Percentiles rank a stretch among this genome's conserved stretches.
These are phyloP conservation scores for Brachypodius melanocephalos DNA, from an alignment of 2,113 vertebrate species.

Conservation along the genomic window DNA sequence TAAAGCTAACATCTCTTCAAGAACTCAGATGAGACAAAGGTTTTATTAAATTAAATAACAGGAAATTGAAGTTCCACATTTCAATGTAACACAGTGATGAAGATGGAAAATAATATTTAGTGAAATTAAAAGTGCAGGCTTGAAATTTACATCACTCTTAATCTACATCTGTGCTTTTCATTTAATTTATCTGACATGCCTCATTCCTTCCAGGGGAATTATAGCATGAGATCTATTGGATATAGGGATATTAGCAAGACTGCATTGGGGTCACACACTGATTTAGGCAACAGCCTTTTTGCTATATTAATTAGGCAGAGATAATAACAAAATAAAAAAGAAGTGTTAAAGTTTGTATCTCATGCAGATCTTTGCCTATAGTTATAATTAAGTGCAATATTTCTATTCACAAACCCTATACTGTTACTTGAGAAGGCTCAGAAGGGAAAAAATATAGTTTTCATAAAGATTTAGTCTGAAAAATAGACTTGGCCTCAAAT, in stretches of 20 bases:
- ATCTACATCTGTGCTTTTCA: slow-evolving; percentile 57
- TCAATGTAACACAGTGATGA: slow-evolving; percentile 61
- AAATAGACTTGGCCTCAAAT: background rate
- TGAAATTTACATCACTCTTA: slow-evolving; percentile 64
- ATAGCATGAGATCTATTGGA: slow-evolving; percentile 21
- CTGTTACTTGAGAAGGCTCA: background rate
- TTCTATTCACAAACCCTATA: background rate
- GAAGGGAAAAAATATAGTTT: background rate
- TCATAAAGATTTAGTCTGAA: background rate
- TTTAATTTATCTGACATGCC: slow-evolving; percentile 62
- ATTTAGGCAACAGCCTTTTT: slow-evolving; percentile 15
- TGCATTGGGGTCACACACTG: background rate
- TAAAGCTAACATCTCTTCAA: slow-evolving; percentile 74
- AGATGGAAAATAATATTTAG: slow-evolving; percentile 74
- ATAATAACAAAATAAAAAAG: background rate
- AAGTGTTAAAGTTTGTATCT: background rate
- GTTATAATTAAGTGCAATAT: background rate
- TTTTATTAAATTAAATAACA: slow-evolving; percentile 72
- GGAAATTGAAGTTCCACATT: slow-evolving; percentile 70
- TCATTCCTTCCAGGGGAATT: slow-evolving; percentile 50
- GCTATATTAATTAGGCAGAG: slow-evolving; percentile 26
- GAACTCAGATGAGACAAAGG: slow-evolving; percentile 69
- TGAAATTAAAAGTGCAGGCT: slow-evolving; percentile 70
- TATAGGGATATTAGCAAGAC: slow-evolving; percentile 40
- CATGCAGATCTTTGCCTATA: background rate